phyloP scores from a whole-genome alignment of 2,888 invertebrate species.

The Mellilla xanthometata region DNA sequence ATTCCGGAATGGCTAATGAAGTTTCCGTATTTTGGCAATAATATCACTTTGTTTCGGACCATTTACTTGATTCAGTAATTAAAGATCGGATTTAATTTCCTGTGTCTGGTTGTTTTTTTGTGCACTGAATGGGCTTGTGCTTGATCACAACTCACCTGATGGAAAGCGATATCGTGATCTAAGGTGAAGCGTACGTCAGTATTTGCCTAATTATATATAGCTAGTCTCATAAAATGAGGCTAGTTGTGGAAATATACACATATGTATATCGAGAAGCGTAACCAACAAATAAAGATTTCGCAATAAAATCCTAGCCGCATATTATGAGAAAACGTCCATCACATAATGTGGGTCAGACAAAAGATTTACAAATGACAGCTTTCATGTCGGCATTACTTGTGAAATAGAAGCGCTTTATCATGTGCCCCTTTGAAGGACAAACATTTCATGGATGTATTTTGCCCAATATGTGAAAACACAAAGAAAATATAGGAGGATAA shows the following conservation, averaged over 20 bases:
- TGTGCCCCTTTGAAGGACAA: constrained; percentile 14
- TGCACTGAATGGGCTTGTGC: too few relatives aligned
- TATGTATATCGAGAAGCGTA: too few relatives aligned
- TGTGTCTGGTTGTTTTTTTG: too few relatives aligned
- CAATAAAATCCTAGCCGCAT: constrained; percentile 14
- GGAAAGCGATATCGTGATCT: too few relatives aligned
- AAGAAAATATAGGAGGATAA: too few relatives aligned
- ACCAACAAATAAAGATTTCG: background rate
- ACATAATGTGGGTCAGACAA: constrained; percentile 18
- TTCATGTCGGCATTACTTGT: constrained; percentile 19
- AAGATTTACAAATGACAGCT: constrained; percentile 20
- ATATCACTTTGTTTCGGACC: constrained; percentile 14
- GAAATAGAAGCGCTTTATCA: constrained; percentile 19
- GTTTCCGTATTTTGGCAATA: constrained; percentile 22
- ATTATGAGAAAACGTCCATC: constrained; percentile 30
- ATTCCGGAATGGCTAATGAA: constrained; percentile 37
- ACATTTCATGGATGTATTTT: constrained; percentile 14
- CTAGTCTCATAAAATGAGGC: too few relatives aligned
- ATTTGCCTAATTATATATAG: too few relatives aligned
- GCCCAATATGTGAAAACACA: too few relatives aligned
- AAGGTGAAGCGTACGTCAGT: too few relatives aligned
- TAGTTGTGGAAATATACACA: too few relatives aligned
- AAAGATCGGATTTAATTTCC: constrained; percentile 1
- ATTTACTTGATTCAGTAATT: constrained; percentile 13
- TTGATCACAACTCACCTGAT: too few relatives aligned